Evolutionary conservation across 2,113 vertebrate species (phyloP), one percentile per base, ranked within the genome.

Genomic region (Sturnira hondurensis): DNA sequence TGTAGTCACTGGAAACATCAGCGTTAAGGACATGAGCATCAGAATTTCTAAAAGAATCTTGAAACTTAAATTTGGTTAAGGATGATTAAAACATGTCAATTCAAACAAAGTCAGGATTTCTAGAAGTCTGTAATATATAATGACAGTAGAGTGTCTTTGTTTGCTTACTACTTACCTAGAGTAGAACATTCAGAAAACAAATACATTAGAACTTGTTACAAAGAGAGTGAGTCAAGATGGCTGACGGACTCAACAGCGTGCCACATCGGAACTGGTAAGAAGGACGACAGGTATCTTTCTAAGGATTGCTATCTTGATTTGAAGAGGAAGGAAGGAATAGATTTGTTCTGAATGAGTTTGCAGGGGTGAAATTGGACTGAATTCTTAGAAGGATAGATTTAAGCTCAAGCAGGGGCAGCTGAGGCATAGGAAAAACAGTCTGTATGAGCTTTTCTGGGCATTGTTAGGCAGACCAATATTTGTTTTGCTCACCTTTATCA

Each of bases 1-100:
- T 76, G 19, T 28, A 45, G 19, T 86, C 43, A 70, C n/a, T 71
- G 19, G 70, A 84, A 70, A 56, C 24, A 54, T 67, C 24, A 89
- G 10, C 5, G 20, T 86, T 86, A 67, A 77, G 45, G 19, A 65
- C 14, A 28, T 52, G 20, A 41, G 12, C 7, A 26, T 47, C 31
- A 92, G 36, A 65, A 86, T 78, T 86, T 82, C 61, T 89, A 83
- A 77, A 65, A 82, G 38, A 65, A 71, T 86, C 85, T 77, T 89
- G 54, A 63, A 63, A 31, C 58, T 63, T 63, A 63, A 31, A 28
- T 63, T 63, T 63, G 61, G 28, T 63, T 63, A 63, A 63, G 58
- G 77, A 24, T 65, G 36, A 28, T 38, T 52, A 71, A 71, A 61
- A 58, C 43, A 58, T 65, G 28, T 38, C 38, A 86, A 41, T 88